phyloP scores from a whole-genome alignment of 2,888 invertebrate species.

The Sinopyrophorus schimmeli region DNA sequence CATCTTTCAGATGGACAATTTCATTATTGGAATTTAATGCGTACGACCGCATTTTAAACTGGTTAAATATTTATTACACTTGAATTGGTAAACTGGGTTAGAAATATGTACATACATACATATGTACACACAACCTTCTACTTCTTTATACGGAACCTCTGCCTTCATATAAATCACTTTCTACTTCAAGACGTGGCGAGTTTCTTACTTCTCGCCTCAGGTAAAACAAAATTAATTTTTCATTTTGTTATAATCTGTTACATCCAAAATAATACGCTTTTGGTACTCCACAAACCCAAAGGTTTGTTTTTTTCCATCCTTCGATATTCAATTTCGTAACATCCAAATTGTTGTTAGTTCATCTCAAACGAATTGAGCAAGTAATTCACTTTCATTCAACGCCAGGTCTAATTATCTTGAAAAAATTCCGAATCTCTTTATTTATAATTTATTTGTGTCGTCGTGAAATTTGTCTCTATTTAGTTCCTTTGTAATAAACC shows the following conservation, averaged over 20 bases:
- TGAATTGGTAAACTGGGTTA: conserved; percentile 36
- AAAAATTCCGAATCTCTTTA: too few relatives aligned
- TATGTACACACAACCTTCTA: conserved; percentile 33
- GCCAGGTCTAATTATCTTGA: too few relatives aligned
- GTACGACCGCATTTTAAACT: conserved; percentile 35
- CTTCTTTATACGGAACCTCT: conserved; percentile 34
- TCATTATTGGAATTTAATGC: conserved; percentile 30
- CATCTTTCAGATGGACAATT: conserved; percentile 18
- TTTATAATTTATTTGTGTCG: too few relatives aligned
- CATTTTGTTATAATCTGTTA: too few relatives aligned
- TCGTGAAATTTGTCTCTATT: conserved; percentile 20
- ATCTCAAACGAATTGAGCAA: too few relatives aligned
- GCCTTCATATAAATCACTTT: conserved; percentile 34
- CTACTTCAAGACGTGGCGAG: conserved; percentile 26
- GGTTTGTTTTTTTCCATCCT: too few relatives aligned
- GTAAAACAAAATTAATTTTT: background rate
- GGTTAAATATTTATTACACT: conserved; percentile 32
- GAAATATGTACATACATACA: too few relatives aligned
- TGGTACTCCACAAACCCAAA: too few relatives aligned
- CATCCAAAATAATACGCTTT: too few relatives aligned
- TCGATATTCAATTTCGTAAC: too few relatives aligned
- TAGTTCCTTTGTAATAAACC: conserved; percentile 22
- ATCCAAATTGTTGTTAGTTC: too few relatives aligned
- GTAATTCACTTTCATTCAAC: too few relatives aligned
- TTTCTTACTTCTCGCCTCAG: background rate